Evolutionary conservation across 2,888 invertebrate genomes (phyloP).

Genomic region (Drosophila austrosaltans): DNA sequence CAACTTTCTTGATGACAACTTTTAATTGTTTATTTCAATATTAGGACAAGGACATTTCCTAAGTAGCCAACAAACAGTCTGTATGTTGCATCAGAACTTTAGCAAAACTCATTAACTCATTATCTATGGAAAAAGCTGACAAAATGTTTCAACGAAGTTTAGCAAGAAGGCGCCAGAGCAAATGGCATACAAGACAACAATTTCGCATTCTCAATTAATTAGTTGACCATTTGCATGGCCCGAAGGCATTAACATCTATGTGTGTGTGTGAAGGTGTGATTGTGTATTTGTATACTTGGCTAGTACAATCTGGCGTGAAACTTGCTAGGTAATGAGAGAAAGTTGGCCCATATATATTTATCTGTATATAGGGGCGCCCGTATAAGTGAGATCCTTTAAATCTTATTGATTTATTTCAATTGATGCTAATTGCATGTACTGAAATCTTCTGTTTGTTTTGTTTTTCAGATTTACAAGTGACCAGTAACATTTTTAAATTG

Average conservation of each 20-base stretch:
- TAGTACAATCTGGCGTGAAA: neutral
- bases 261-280: constrained; percentile 9
- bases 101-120: constrained; percentile 55
- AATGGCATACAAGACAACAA: constrained; percentile 31
- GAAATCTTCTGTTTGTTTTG: constrained; percentile 10
- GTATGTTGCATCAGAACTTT: constrained; percentile 48
- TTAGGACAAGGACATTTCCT: constrained; percentile 4
- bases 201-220: constrained; percentile 68
- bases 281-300: neutral
- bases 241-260: constrained; percentile 37
- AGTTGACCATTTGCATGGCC: constrained; percentile 68
- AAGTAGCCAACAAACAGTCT: constrained; percentile 18
- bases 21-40: constrained; percentile 19
- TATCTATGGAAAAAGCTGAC: constrained; percentile 60
- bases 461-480: constrained; percentile 54
- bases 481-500: constrained; percentile 64
- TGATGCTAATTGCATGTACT: constrained; percentile 66
- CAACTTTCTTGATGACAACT: neutral
- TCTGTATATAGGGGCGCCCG: constrained; percentile 32
- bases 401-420: constrained; percentile 57
- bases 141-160: constrained; percentile 55
- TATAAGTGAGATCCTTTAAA: constrained; percentile 27
- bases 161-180: constrained; percentile 42
- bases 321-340: neutral
- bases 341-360: neutral